phyloP scores from a whole-genome alignment of 2,113 vertebrate species.

The Forbesichthys papilliferus region DNA sequence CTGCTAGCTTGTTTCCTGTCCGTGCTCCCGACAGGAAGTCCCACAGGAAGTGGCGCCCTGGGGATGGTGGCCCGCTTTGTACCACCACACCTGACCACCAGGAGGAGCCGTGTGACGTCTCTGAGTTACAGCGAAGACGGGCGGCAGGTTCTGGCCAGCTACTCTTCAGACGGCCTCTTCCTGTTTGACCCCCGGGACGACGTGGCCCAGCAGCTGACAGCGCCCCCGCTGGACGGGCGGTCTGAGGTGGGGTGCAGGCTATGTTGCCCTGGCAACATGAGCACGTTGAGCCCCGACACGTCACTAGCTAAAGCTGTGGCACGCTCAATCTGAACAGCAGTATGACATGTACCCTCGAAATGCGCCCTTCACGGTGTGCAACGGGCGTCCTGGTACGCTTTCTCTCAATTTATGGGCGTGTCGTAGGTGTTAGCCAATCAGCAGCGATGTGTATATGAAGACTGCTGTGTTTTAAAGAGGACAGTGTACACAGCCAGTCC shows the following conservation, averaged over 20 bases:
- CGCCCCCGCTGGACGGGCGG: constrained; percentile 75
- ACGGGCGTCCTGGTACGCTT: too few species aligned
- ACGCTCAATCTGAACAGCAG: too few species aligned
- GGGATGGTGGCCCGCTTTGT: constrained; percentile 70
- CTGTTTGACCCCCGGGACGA: constrained; percentile 86
- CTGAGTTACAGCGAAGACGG: constrained; percentile 81
- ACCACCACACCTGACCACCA: constrained; percentile 79
- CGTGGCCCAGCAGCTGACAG: constrained; percentile 79
- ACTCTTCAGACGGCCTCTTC: constrained; percentile 84
- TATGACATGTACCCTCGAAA: too few species aligned
- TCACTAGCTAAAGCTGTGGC: too few species aligned
- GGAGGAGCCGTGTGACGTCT: constrained; percentile 83
- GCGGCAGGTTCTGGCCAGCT: constrained; percentile 71
- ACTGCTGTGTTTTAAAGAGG: too few species aligned
- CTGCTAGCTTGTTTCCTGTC: background rate
- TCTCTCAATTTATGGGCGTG: too few species aligned
- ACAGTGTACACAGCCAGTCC: too few species aligned
- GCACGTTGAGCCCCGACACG: too few species aligned
- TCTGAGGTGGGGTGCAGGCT: background rate
- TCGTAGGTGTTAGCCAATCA: too few species aligned
- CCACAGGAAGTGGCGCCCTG: background rate
- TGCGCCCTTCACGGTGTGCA: too few species aligned
- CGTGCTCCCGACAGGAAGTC: background rate
- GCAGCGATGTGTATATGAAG: too few species aligned
- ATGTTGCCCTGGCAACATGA: too few species aligned